phyloP scores from a whole-genome alignment of 2,888 invertebrate genomes.

The Chloromyia formosa region DNA sequence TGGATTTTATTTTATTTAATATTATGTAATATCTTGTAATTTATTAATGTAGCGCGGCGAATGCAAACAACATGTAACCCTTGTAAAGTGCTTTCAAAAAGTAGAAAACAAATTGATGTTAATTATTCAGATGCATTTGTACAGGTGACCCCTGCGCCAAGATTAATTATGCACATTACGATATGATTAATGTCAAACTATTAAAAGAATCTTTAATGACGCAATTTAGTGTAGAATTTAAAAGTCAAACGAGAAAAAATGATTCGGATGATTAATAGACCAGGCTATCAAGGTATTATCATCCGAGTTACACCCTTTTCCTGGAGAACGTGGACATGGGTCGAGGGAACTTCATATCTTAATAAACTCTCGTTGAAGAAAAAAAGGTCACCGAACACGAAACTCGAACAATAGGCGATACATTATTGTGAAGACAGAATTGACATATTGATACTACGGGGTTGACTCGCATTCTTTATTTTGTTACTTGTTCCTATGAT shows the following conservation, averaged over 20 bases:
- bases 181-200: background rate
- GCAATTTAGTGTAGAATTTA: background rate
- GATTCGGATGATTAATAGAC: background rate
- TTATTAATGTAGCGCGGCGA: no score
- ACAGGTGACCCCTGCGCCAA: background rate
- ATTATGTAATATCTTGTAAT: no score
- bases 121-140: background rate
- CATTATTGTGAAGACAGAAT: slow-evolving; percentile 6
- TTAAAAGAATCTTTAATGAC: slow-evolving; percentile 1
- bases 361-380: background rate
- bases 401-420: background rate
- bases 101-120: background rate
- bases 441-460: slow-evolving; percentile 1
- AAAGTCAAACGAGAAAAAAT: background rate
- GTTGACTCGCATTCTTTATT: background rate
- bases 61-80: no score
- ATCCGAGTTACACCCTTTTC: slow-evolving; percentile 2
- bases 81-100: no score
- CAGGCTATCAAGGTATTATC: background rate
- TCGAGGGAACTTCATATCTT: background rate
- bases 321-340: background rate
- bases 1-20: no score
- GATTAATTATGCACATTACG: background rate
- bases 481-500: background rate
- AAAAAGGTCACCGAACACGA: background rate